phyloP scores from a whole-genome alignment of 2,888 invertebrate species.

The Lumbricus terrestris region DNA sequence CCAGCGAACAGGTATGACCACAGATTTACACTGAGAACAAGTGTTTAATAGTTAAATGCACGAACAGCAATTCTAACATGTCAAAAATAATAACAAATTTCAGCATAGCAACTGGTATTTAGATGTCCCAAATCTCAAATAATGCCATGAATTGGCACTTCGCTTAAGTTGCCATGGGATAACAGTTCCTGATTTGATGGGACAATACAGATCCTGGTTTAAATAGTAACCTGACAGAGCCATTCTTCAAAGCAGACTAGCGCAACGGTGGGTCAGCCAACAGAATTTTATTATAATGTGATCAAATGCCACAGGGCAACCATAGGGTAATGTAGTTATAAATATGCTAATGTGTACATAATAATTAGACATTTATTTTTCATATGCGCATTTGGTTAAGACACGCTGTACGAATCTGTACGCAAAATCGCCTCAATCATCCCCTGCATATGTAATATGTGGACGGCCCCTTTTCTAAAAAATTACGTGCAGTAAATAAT shows the following conservation, averaged over 20 bases:
- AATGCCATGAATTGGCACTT: neutral
- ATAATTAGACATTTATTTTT: too few relatives aligned
- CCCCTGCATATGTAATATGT: too few relatives aligned
- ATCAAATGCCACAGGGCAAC: too few relatives aligned
- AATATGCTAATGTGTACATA: too few relatives aligned
- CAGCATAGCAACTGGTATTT: neutral
- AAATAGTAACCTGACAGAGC: neutral
- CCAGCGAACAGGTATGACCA: neutral
- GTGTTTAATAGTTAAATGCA: neutral
- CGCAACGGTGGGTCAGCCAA: conserved; percentile 3
- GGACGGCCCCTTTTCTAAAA: neutral
- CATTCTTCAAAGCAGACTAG: neutral
- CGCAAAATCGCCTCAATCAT: too few relatives aligned
- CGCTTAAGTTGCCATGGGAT: neutral
- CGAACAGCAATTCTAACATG: neutral
- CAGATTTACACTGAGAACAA: neutral
- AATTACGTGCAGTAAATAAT: neutral
- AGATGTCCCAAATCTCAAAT: neutral
- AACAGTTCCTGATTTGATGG: neutral
- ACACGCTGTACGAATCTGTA: too few relatives aligned
- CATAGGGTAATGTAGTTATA: too few relatives aligned
- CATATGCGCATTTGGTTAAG: too few relatives aligned
- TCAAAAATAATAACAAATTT: neutral
- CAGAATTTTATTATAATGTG: too few relatives aligned
- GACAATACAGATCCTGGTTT: neutral